phyloP scores from a whole-genome alignment of 2,888 invertebrate species.

The Acheta domesticus region DNA sequence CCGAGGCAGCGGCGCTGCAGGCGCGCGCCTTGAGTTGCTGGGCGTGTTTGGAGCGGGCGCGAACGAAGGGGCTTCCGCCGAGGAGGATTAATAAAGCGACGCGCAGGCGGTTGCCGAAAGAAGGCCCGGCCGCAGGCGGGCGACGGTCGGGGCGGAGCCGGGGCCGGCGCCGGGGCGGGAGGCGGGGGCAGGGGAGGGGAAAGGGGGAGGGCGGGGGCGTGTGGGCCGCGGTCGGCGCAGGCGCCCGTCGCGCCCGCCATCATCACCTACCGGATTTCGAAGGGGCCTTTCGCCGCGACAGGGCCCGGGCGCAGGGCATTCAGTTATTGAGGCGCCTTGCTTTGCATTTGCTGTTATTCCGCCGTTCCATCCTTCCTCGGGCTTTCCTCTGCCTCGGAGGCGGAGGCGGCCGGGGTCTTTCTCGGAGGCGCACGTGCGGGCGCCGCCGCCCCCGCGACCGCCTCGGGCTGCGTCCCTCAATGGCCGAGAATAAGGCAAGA shows the following conservation, averaged over 20 bases:
- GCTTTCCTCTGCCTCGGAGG: background rate
- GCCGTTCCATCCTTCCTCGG: conserved; percentile 18
- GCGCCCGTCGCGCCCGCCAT: background rate
- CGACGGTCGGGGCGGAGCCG: background rate
- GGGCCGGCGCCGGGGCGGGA: background rate
- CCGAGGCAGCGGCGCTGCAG: too few species aligned
- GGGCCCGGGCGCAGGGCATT: background rate
- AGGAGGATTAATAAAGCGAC: background rate
- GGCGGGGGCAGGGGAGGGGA: background rate
- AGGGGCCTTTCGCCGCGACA: background rate
- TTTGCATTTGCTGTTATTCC: conserved; percentile 1
- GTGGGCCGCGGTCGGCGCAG: background rate
- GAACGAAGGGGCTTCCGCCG: background rate
- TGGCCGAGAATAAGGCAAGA: conserved; percentile 18
- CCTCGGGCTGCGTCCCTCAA: background rate
- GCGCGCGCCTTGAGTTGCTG: background rate
- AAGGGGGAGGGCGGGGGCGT: background rate
- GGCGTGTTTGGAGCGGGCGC: background rate
- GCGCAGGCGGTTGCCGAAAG: background rate
- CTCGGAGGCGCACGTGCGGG: conserved; percentile 9
- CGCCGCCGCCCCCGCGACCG: background rate
- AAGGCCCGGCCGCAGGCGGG: background rate
- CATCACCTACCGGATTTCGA: background rate
- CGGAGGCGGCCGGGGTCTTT: background rate
- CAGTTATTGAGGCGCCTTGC: conserved; percentile 18